phyloP scores from a whole-genome alignment of 2,888 invertebrate species.

The Perithous albicinctus region DNA sequence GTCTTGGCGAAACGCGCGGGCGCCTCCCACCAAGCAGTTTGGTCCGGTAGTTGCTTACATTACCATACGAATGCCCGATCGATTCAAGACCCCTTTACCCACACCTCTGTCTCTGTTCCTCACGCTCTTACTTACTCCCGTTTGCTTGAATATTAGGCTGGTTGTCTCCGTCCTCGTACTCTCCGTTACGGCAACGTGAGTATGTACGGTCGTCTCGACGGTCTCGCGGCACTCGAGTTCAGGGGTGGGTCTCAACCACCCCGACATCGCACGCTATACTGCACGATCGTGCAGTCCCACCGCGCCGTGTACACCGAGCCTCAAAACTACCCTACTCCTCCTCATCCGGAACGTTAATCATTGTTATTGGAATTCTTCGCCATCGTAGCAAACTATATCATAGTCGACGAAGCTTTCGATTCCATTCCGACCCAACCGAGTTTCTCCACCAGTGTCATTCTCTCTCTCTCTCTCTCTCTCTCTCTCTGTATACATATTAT shows the following conservation, averaged over 20 bases:
- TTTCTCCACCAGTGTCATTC: neutral
- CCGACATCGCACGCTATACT: constrained; percentile 57
- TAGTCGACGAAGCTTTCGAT: constrained; percentile 23
- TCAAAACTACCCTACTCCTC: constrained; percentile 64
- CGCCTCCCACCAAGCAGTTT: constrained; percentile 80
- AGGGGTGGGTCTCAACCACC: constrained; percentile 3
- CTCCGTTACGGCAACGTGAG: constrained; percentile 32
- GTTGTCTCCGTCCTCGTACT: constrained; percentile 39
- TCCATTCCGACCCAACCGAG: constrained; percentile 11
- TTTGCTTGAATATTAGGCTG: constrained; percentile 57
- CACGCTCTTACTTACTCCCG: constrained; percentile 33
- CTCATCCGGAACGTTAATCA: constrained; percentile 76
- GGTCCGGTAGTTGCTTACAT: constrained; percentile 84
- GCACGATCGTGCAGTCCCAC: constrained; percentile 64
- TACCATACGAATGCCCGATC: constrained; percentile 85
- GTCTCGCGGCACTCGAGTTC: constrained; percentile 54
- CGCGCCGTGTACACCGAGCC: constrained; percentile 66
- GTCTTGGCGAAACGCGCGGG: constrained; percentile 68
- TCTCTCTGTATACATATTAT: no score
- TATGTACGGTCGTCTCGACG: constrained; percentile 51
- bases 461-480: no score
- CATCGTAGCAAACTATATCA: constrained; percentile 54
- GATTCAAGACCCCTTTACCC: constrained; percentile 78
- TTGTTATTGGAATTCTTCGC: constrained; percentile 74
- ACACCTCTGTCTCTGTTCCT: constrained; percentile 48